phyloP scores from a whole-genome alignment of 2,888 invertebrate species.

The Lymantria dispar region DNA sequence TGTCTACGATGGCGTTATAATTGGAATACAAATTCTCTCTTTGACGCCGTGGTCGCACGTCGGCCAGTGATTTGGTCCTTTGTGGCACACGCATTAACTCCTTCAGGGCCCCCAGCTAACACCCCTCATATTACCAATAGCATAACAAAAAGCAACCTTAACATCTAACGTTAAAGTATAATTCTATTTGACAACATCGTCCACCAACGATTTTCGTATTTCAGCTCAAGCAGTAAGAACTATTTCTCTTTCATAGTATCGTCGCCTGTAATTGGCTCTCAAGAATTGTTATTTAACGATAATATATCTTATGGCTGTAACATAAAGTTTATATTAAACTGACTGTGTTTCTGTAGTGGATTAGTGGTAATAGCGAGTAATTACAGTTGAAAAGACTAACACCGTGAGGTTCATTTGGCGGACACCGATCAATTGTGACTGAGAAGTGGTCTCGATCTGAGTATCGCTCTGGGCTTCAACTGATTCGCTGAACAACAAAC shows the following conservation, averaged over 20 bases:
- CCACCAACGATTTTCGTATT: slow-evolving; percentile 60
- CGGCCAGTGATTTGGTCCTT: slow-evolving; percentile 80
- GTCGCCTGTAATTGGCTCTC: slow-evolving; percentile 24
- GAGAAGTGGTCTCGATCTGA: slow-evolving; percentile 61
- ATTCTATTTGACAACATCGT: slow-evolving; percentile 15
- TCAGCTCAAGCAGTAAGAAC: slow-evolving; percentile 63
- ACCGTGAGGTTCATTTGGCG: slow-evolving; percentile 76
- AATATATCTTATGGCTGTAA: slow-evolving; percentile 44
- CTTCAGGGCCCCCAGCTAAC: slow-evolving; percentile 66
- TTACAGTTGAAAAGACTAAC: slow-evolving; percentile 80
- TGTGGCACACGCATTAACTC: slow-evolving; percentile 81
- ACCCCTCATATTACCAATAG: slow-evolving; percentile 46
- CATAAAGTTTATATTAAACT: slow-evolving; percentile 33
- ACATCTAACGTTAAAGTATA: slow-evolving; percentile 22
- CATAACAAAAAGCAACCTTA: slow-evolving; percentile 47
- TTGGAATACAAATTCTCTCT: slow-evolving; percentile 81
- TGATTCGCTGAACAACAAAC: slow-evolving; percentile 66
- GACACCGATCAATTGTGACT: slow-evolving; percentile 65
- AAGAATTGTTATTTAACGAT: slow-evolving; percentile 25
- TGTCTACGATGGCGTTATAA: slow-evolving; percentile 65
- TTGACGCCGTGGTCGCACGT: slow-evolving; percentile 68
- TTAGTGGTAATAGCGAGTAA: slow-evolving; percentile 79
- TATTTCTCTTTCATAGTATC: slow-evolving; percentile 52
- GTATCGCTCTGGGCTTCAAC: slow-evolving; percentile 49
- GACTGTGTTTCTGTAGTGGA: slow-evolving; percentile 45